A percentile compares a stretch with the other conserved stretches of the same genome.
These are phyloP conservation scores for Tenualosa thibaudeaui DNA, from an alignment of 2,797 vertebrate species.

Conservation along the genomic window DNA sequence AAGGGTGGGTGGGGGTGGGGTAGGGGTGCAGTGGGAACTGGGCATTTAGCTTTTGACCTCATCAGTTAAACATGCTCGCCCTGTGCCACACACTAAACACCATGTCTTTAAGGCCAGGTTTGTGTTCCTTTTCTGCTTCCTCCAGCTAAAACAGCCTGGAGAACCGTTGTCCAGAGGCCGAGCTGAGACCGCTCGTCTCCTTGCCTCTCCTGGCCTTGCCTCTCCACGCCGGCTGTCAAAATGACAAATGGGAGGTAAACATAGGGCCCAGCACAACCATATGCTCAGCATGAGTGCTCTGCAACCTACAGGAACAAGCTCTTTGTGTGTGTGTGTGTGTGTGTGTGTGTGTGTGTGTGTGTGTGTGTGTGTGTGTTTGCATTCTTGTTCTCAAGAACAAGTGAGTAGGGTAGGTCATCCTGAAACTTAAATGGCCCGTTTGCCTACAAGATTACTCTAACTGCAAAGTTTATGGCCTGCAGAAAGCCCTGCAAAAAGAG, in stretches of 20 bases:
- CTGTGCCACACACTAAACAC: not conserved
- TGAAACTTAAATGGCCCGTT: not conserved
- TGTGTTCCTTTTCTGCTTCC: too few relatives aligned
- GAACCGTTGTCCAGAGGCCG: too few relatives aligned
- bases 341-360: not conserved
- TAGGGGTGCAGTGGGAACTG: not conserved
- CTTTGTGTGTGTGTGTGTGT: not conserved
- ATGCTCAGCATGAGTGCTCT: slow-evolving; percentile 62
- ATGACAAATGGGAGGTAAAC: slow-evolving; percentile 71
- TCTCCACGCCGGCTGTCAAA: slow-evolving; percentile 61
- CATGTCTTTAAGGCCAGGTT: not conserved
- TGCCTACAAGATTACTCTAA: not conserved
- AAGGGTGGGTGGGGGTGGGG: not conserved
- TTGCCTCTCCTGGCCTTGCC: not conserved
- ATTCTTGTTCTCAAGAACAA: not conserved
- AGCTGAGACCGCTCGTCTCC: not conserved
- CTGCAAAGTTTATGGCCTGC: not conserved
- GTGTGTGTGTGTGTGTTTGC: not conserved
- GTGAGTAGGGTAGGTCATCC: not conserved
- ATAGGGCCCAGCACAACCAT: slow-evolving; percentile 65
- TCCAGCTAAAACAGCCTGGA: not conserved
- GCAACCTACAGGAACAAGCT: slow-evolving; percentile 45
- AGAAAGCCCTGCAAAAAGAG: not conserved
- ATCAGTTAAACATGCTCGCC: slow-evolving; percentile 5
- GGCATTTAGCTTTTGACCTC: slow-evolving; percentile 22